Percentiles rank a stretch among this genome's conserved stretches.
Evolutionary conservation across 2,888 invertebrate species (phyloP).

Genomic region (Hemaris fuciformis): DNA sequence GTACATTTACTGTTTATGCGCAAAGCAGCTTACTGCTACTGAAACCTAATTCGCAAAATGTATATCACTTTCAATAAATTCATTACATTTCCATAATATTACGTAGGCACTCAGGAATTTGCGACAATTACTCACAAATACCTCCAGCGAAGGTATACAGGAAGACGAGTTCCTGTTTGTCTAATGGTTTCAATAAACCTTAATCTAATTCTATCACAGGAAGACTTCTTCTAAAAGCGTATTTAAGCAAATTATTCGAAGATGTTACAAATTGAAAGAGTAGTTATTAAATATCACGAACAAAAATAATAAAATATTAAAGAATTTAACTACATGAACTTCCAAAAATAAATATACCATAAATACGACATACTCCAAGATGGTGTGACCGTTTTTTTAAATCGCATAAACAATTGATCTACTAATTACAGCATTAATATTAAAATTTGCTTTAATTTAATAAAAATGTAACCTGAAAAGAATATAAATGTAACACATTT

Average conservation of each 20-base stretch:
- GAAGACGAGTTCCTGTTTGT: slow-evolving; percentile 14
- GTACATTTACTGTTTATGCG: not conserved
- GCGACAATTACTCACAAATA: slow-evolving; percentile 9
- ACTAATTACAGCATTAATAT: not conserved
- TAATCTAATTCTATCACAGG: not conserved
- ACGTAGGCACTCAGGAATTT: slow-evolving; percentile 13
- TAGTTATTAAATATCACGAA: slow-evolving; percentile 31
- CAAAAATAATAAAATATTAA: slow-evolving; percentile 33
- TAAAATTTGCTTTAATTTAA: not conserved
- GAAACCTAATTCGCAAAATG: not conserved
- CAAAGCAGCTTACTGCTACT: not conserved
- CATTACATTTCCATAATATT: slow-evolving; percentile 14
- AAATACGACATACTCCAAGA: slow-evolving; percentile 18
- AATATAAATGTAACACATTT: too few relatives aligned
- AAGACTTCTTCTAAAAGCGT: too few relatives aligned
- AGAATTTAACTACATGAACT: slow-evolving; percentile 43
- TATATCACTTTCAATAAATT: not conserved
- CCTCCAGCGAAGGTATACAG: slow-evolving; percentile 9
- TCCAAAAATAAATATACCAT: slow-evolving; percentile 53
- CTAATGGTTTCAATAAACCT: not conserved
- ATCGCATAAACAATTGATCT: not conserved
- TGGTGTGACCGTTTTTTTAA: not conserved
- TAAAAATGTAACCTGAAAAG: not conserved
- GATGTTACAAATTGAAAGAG: not conserved
- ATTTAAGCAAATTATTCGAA: not conserved